phyloP scores from a whole-genome alignment of 2,797 vertebrate species.

The Microctenopoma steveboyesi region DNA sequence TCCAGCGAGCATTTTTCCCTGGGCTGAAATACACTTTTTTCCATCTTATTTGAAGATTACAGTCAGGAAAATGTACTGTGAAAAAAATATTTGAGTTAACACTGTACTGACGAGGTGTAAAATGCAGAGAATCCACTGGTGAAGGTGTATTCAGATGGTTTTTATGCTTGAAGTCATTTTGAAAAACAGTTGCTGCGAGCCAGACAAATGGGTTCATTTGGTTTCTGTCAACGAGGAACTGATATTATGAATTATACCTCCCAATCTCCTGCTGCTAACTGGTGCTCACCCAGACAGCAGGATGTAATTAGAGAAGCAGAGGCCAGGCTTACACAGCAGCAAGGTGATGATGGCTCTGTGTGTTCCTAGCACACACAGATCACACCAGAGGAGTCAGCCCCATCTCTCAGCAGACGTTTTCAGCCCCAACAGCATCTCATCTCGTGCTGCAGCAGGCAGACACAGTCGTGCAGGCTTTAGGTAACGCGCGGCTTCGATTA shows the following conservation, averaged over 20 bases:
- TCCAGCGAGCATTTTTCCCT: background rate
- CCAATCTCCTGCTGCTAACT: constrained; percentile 32
- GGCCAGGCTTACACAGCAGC: constrained; percentile 21
- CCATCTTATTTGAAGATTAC: background rate
- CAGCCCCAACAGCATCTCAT: background rate
- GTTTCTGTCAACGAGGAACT: constrained; percentile 17
- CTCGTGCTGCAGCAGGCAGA: background rate
- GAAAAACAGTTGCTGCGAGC: background rate
- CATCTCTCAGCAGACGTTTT: constrained; percentile 29
- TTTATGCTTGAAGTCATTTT: background rate
- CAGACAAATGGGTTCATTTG: background rate
- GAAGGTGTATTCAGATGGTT: background rate
- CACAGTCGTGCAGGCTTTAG: constrained; percentile 1
- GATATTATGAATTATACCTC: constrained; percentile 20
- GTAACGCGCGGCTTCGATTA: no score
- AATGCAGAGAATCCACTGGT: no score
- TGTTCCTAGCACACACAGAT: constrained; percentile 22
- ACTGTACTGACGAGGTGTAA: no score
- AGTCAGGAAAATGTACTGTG: no score
- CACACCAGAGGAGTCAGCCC: background rate
- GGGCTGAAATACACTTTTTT: background rate
- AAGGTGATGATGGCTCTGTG: constrained; percentile 30
- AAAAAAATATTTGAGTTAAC: no score
- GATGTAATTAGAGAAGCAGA: constrained; percentile 46
- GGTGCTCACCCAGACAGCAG: constrained; percentile 19